Base-by-base conservation (phyloP, 2,113 vertebrate genomes). In the Barnardius zonarius region DNA sequence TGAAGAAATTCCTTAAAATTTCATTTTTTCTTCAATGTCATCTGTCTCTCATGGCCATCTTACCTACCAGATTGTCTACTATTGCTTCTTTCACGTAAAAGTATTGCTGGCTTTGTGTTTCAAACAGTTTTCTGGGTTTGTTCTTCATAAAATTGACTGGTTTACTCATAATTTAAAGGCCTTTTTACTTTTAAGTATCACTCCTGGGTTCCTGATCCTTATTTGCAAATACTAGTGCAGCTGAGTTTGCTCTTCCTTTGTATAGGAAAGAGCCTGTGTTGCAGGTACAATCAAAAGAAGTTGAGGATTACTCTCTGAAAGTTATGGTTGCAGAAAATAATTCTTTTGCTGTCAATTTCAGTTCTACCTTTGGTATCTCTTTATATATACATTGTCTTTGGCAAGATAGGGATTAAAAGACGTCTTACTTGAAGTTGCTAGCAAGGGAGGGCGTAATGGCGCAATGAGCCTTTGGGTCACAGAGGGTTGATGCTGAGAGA, bases 381-480 rank as follows among this genome's bases (percentile, higher is more conserved):
- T 59, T 35, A 35, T 59, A 59, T 55, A 8, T 33, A 9, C 35
- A 5, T 11, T 62, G 19, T 31, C 35, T 46, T 3, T 84, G 55
- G 7, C 46, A 66, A 25, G 8, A 7, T 8, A 28, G 31, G 13
- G 61, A 11, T 76, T 70, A 66, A 35, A 59, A 59, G 10, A 27
- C 6, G 5, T 28, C 48, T 80, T 17, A 3, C 15, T 14, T 70
- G 63, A 31, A 37, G 62, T 51, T 86, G 46, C 23, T 7, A 43
- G 37, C 11, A 12, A 39, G 63, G n/a, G 7, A 25, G 13, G 2
- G 19, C 3, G 1, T 0, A 1, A 75, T 22, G 9, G 13, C 1
- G 2, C 17, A 22, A 10, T 24, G 62, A 61, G 10, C 24, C 23
- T 51, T 72, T 33, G 41, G 9, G 11, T 54, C 55, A 35, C 35